A percentile compares a stretch with the other conserved stretches of the same genome.
These are phyloP conservation scores for Habrosyne pyritoides DNA, from an alignment of 2,888 invertebrate genomes.

Conservation along the genomic window DNA sequence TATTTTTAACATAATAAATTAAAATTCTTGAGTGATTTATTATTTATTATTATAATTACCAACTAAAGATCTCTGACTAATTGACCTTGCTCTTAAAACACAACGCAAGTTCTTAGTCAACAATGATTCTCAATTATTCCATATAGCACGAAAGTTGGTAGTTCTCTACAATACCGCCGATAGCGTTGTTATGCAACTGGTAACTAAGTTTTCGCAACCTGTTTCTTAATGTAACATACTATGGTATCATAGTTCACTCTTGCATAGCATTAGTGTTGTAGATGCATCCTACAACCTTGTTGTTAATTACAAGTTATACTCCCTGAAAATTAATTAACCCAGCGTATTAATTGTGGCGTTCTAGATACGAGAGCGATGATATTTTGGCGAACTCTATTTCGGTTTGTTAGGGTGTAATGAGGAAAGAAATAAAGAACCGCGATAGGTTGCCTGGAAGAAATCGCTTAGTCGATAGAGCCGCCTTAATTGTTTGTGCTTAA, in stretches of 20 bases:
- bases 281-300: background rate
- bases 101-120: background rate
- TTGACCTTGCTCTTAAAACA: background rate
- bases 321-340: too few relatives aligned
- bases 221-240: background rate
- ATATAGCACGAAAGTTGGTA: background rate
- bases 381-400: too few relatives aligned
- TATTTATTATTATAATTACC: too few relatives aligned
- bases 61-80: background rate
- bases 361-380: too few relatives aligned
- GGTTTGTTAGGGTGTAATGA: too few relatives aligned
- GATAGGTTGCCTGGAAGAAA: too few relatives aligned
- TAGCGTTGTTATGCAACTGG: background rate
- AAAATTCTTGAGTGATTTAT: too few relatives aligned
- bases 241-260: background rate
- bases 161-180: background rate
- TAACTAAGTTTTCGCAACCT: background rate
- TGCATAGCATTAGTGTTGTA: background rate
- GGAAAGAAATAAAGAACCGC: too few relatives aligned
- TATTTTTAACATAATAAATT: too few relatives aligned
- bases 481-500: too few relatives aligned
- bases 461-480: too few relatives aligned
- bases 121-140: conserved; percentile 4
- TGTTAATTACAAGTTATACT: background rate
- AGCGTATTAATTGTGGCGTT: too few relatives aligned